Conservation (phyloP, 2,113 vertebrate genomes). For the Vulpes lagopus region DNA sequence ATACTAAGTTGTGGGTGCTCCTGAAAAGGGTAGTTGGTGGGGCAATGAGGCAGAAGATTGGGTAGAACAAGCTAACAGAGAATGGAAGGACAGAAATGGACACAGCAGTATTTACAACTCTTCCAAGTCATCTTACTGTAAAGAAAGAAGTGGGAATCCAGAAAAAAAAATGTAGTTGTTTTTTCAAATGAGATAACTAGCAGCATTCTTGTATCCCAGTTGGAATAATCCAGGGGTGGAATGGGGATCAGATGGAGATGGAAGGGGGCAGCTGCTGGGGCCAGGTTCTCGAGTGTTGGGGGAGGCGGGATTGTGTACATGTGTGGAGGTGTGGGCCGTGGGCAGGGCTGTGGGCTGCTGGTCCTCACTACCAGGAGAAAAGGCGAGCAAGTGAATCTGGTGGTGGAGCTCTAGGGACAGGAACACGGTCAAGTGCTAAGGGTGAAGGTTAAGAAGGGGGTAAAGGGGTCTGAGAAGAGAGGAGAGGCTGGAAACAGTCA, state of each 20-base stretch:
- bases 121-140: background rate
- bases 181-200: background rate
- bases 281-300: no score
- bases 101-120: background rate
- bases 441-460: background rate
- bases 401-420: background rate
- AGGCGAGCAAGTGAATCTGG: background rate
- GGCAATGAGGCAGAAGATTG: background rate
- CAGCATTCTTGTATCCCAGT: background rate
- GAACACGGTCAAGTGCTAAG: background rate
- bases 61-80: background rate
- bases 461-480: background rate
- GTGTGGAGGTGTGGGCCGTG: background rate
- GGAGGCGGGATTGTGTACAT: background rate
- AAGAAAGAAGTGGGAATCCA: background rate
- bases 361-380: background rate
- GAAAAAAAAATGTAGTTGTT: background rate
- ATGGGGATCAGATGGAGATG: background rate
- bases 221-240: background rate
- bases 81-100: background rate
- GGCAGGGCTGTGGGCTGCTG: accelerated
- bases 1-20: background rate
- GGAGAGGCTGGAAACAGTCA: background rate
- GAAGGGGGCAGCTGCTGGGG: background rate
- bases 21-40: background rate